Conservation (phyloP, 2,113 vertebrate species). For the Gallinago paraguaiae region DNA sequence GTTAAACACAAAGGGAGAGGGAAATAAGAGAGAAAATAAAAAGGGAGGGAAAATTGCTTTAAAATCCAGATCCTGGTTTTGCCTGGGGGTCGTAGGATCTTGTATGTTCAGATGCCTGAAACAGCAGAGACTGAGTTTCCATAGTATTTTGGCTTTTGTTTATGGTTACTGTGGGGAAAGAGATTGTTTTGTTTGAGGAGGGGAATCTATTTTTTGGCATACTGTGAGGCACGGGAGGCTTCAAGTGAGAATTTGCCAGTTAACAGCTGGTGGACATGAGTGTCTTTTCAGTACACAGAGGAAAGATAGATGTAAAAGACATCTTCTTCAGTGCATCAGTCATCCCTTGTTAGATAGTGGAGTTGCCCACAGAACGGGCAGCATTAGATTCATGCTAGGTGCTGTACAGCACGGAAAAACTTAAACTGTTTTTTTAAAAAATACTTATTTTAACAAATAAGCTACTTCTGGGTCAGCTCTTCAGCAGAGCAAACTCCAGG, state of each 20-base stretch:
- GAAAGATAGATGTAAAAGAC: background rate
- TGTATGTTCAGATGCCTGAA: background rate
- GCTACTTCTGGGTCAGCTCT: background rate
- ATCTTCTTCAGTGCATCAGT: background rate
- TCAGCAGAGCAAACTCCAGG: background rate
- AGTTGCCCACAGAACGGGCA: background rate
- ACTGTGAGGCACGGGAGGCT: background rate
- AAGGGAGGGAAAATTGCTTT: rapidly evolving
- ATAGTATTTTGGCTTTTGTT: background rate
- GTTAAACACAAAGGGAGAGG: background rate
- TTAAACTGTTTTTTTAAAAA: background rate
- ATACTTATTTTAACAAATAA: background rate
- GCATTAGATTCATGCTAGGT: background rate
- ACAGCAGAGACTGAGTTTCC: background rate
- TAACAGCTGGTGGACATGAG: background rate
- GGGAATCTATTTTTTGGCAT: background rate
- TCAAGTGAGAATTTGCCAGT: background rate
- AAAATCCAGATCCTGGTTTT: background rate
- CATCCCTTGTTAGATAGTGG: background rate
- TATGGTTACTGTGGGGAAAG: background rate
- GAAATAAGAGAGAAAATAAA: background rate
- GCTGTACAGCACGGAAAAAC: background rate
- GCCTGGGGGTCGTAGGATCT: background rate
- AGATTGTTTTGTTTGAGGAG: background rate
- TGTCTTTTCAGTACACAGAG: background rate